Conservation (phyloP, 2,888 invertebrate species). For the Agrenia bidenticulata region DNA sequence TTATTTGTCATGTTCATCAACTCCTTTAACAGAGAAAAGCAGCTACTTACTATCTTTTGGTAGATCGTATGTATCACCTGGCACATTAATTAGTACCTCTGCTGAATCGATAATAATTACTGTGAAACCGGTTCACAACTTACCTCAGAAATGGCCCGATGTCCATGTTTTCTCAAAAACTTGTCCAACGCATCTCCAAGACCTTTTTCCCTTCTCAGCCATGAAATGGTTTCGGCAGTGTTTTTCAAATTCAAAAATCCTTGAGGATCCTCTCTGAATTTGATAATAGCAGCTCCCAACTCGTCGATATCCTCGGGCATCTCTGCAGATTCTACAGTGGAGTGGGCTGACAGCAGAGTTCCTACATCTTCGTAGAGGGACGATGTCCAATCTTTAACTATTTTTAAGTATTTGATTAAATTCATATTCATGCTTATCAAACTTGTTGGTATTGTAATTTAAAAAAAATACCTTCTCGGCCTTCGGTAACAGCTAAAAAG, state of each 20-base stretch:
- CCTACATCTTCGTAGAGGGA: conserved; percentile 72
- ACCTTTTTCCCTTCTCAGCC: conserved; percentile 59
- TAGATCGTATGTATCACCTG: too few relatives aligned
- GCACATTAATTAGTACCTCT: too few relatives aligned
- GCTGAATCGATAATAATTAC: too few relatives aligned
- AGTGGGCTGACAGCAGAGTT: conserved; percentile 67
- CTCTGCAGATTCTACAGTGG: conserved; percentile 72
- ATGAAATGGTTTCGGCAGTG: conserved; percentile 61
- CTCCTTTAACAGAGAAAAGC: too few relatives aligned
- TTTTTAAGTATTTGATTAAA: conserved; percentile 7
- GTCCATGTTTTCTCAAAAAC: conserved; percentile 71
- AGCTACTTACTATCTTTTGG: too few relatives aligned
- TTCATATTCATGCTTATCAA: not conserved
- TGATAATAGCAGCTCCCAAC: conserved; percentile 59
- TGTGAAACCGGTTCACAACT: not conserved
- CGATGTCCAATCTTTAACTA: conserved; percentile 62
- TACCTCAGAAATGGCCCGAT: conserved; percentile 63
- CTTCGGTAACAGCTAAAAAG: conserved; percentile 53
- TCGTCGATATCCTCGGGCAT: conserved; percentile 64
- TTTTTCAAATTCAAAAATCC: conserved; percentile 52
- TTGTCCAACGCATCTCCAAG: conserved; percentile 59
- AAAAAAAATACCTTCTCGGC: conserved; percentile 50
- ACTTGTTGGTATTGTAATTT: too few relatives aligned
- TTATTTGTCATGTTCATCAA: too few relatives aligned
- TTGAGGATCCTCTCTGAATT: conserved; percentile 56